Evolutionary conservation across 2,113 vertebrate genomes (phyloP).

Genomic region (Gobius niger): DNA sequence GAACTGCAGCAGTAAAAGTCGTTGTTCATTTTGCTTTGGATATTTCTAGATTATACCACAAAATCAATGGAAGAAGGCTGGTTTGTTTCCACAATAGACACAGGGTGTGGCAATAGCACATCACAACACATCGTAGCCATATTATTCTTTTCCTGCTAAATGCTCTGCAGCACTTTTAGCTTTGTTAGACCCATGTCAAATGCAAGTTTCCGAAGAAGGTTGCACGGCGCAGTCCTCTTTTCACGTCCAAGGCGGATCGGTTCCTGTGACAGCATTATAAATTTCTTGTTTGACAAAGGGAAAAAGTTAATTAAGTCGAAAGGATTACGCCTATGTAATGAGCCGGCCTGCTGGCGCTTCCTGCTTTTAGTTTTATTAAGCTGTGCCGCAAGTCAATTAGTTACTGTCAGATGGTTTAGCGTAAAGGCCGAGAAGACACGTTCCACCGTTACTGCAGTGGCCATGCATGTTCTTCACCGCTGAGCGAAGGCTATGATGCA

Average conservation of each 20-base stretch:
- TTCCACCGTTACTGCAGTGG: conserved; percentile 14
- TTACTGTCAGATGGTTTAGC: conserved; percentile 56
- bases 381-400: conserved; percentile 50
- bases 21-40: too few species aligned
- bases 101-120: too few species aligned
- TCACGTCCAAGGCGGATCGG: conserved; percentile 15
- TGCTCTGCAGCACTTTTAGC: too few species aligned
- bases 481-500: conserved; percentile 39
- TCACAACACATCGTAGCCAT: neutral
- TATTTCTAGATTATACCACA: too few species aligned
- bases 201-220: neutral
- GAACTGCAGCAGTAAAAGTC: too few species aligned
- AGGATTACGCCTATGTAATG: conserved; percentile 64
- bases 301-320: conserved; percentile 59
- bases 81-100: too few species aligned
- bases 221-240: neutral
- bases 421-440: conserved; percentile 14
- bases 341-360: conserved; percentile 49
- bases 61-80: too few species aligned
- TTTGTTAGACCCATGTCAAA: neutral
- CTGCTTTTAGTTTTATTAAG: conserved; percentile 70
- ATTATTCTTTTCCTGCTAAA: neutral
- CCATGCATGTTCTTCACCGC: conserved; percentile 16
- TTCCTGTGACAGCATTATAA: conserved; percentile 40
- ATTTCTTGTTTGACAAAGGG: conserved; percentile 53